These are phyloP conservation scores for Chironomus tepperi DNA, from an alignment of 1,140 invertebrate species.

Conservation along the genomic window DNA sequence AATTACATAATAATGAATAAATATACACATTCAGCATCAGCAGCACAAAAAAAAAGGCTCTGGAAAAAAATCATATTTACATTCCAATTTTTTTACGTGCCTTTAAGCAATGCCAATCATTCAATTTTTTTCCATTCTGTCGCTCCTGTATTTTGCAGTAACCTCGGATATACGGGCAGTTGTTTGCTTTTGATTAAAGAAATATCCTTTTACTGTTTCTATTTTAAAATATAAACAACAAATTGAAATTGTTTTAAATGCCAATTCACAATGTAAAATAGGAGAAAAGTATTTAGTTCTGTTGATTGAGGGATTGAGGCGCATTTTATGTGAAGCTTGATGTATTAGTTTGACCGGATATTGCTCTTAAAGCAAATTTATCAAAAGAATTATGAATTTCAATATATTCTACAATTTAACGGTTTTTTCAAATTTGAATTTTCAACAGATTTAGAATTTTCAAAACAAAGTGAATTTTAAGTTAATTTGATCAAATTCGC, in stretches of 20 bases:
- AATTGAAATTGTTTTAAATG: not conserved
- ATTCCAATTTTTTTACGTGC: not conserved
- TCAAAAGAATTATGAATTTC: too few species aligned
- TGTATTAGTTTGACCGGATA: too few species aligned
- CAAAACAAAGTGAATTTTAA: too few species aligned
- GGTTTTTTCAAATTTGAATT: too few species aligned
- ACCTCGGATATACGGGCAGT: not conserved
- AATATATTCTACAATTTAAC: too few species aligned
- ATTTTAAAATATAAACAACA: not conserved
- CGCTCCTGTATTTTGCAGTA: not conserved
- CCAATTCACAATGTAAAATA: not conserved
- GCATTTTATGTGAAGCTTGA: too few species aligned
- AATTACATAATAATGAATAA: conserved; percentile 4
- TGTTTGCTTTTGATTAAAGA: not conserved
- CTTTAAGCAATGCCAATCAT: not conserved
- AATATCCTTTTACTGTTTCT: not conserved
- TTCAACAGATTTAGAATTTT: too few species aligned
- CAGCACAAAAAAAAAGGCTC: too few species aligned
- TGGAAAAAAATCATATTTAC: not conserved
- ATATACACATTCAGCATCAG: not conserved
- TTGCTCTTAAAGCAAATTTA: too few species aligned
- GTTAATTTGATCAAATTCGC: too few species aligned
- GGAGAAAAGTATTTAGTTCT: not conserved
- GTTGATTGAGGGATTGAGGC: not conserved
- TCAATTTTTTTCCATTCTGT: conserved; percentile 12